Percentiles rank a stretch among this genome's conserved stretches.
Evolutionary conservation across 2,888 invertebrate species (phyloP).

Genomic region (Cataglyphis cursor): DNA sequence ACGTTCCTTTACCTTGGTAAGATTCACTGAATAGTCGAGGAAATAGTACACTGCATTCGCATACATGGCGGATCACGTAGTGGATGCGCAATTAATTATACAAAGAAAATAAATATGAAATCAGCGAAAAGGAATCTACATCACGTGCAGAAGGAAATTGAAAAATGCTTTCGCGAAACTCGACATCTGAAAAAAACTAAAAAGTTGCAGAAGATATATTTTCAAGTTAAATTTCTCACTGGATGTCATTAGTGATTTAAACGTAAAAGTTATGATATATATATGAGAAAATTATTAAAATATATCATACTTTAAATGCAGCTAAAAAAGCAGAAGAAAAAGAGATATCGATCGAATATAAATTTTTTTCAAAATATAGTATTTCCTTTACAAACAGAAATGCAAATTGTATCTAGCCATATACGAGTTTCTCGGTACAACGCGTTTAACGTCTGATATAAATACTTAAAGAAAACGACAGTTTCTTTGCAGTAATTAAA

Average conservation of each 20-base stretch:
- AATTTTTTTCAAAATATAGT: constrained; percentile 3
- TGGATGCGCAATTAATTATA: constrained; percentile 50
- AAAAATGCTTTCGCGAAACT: constrained; percentile 18
- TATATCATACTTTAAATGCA: not conserved
- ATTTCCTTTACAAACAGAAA: not conserved
- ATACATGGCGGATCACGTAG: constrained; percentile 32
- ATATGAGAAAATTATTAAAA: constrained; percentile 7
- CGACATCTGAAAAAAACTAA: not conserved
- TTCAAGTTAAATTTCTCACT: constrained; percentile 5
- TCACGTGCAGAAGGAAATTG: constrained; percentile 20
- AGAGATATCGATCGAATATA: not conserved
- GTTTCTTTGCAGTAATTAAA: constrained; percentile 60
- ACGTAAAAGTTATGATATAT: not conserved
- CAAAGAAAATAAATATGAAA: constrained; percentile 50
- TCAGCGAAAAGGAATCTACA: constrained; percentile 26
- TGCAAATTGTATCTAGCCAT: constrained; percentile 58
- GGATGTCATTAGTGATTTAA: not conserved
- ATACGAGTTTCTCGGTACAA: constrained; percentile 56
- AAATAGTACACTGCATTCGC: constrained; percentile 62
- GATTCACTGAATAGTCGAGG: constrained; percentile 48
- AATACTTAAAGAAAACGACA: constrained; percentile 45
- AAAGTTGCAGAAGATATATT: constrained; percentile 5
- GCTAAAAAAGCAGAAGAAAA: not conserved
- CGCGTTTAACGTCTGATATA: constrained; percentile 50
- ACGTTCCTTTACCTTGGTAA: constrained; percentile 50